phyloP scores from a whole-genome alignment of 2,113 vertebrate genomes.

The Emydura subglobosa region DNA sequence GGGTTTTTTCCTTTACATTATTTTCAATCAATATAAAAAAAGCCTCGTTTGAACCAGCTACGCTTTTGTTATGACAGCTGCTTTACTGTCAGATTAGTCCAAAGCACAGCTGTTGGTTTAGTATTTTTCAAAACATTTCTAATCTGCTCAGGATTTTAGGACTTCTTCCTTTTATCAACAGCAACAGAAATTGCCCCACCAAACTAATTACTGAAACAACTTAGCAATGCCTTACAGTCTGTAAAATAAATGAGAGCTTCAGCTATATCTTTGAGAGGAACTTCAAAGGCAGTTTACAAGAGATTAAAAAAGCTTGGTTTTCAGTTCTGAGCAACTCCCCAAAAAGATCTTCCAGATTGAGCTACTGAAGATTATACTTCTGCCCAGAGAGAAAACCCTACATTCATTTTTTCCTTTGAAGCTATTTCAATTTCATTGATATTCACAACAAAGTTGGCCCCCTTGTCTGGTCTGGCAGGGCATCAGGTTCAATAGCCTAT shows the following conservation, averaged over 20 bases:
- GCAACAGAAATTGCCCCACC: neutral
- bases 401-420: neutral
- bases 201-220: conserved; percentile 18
- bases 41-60: conserved; percentile 48
- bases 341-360: conserved; percentile 17
- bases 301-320: neutral
- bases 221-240: neutral
- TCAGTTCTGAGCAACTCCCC: neutral
- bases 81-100: neutral
- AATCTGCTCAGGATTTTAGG: neutral
- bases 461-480: no score
- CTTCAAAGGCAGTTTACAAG: conserved; percentile 11
- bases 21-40: neutral
- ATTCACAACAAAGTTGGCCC: no score
- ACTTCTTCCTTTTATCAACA: neutral
- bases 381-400: neutral
- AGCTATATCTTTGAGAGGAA: conserved; percentile 7
- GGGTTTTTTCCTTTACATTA: neutral
- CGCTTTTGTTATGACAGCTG: conserved; percentile 60
- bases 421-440: neutral
- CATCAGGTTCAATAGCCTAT: neutral
- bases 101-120: conserved; percentile 29
- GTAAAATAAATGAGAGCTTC: neutral
- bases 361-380: neutral
- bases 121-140: conserved; percentile 10